Evolutionary conservation across 2,113 vertebrate genomes (phyloP).

Genomic region (Ursus arctos): DNA sequence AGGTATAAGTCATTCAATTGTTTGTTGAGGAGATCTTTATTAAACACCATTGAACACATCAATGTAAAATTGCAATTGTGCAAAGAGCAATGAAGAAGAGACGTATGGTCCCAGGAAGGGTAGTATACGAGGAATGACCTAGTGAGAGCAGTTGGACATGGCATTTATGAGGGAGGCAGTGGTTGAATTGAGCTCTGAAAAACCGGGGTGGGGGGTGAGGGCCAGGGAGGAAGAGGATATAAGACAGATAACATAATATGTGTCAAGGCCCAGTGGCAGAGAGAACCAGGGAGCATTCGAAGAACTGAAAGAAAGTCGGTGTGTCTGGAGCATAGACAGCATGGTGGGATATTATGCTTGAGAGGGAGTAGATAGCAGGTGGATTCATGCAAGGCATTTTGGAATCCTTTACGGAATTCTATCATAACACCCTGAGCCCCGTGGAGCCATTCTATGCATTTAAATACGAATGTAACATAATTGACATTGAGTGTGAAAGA

Average conservation of each 20-base stretch:
- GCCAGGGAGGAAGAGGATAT: neutral
- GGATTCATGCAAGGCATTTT: neutral
- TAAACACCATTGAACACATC: neutral
- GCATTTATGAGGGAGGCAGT: neutral
- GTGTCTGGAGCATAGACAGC: neutral
- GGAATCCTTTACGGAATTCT: neutral
- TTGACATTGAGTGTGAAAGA: neutral
- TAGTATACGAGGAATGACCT: neutral
- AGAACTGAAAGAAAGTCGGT: neutral
- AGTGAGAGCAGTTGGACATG: neutral
- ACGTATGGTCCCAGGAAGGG: neutral
- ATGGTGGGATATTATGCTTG: neutral
- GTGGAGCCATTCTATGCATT: neutral
- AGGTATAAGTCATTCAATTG: neutral
- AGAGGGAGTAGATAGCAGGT: neutral
- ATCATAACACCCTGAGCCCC: neutral
- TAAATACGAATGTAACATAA: neutral
- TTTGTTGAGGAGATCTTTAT: neutral
- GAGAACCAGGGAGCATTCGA: neutral
- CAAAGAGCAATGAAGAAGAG: neutral
- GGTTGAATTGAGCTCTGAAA: neutral
- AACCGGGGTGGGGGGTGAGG: neutral
- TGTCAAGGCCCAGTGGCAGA: neutral
- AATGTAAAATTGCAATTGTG: neutral
- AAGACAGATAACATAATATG: neutral